Evolutionary conservation across 2,113 vertebrate genomes (phyloP), one percentile per base, ranked within the genome.

Genomic region (Leucoraja erinaceus): DNA sequence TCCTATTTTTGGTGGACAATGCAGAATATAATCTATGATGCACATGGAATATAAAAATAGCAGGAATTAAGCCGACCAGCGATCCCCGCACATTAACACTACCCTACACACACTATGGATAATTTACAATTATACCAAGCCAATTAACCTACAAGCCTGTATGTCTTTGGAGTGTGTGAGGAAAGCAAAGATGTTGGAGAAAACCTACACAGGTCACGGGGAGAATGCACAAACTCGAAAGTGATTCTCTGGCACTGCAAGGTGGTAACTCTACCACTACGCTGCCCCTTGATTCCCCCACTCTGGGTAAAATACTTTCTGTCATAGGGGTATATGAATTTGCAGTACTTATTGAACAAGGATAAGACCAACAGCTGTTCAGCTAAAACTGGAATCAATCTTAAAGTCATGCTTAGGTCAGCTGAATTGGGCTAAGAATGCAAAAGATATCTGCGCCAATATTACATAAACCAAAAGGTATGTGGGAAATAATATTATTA

Each of bases 341-440:
- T 70, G 31, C 63, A 70, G n/a, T 38, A 18, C 20, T 38, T 68
- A 90, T 38, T 90, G 86, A 90, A 38, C 63, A 90, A 90, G 61
- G 28, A 31, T 22, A 47, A 38, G 18, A 47, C 10, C 31, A 20
- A 10, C 31, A 70, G 66, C 33, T 90, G 18, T 68, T 18, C 86
- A 66, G 63, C 18, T 4, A 20, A 90, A 90, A 38, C 33, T 70
- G 33, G 66, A 31, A 70, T 70, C 3, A 70, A 90, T 66, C 38
- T 90, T 90, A 9, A 72, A 70, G 66, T 70, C 31, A 38, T 47
- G n/a, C 66, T 70, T 31, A 90, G 88, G 88, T 90, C 66, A 90
- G 66, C n/a, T 90, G 31, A 31, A 70, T 38, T 11, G 16, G 38
- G 31, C n/a, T 9, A 31, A 16, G 9, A 70, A 90, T 90, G 31